Evolutionary conservation across 2,888 invertebrate genomes (phyloP), one percentile per base, ranked within the genome.

Genomic region (Calameuta filiformis): DNA sequence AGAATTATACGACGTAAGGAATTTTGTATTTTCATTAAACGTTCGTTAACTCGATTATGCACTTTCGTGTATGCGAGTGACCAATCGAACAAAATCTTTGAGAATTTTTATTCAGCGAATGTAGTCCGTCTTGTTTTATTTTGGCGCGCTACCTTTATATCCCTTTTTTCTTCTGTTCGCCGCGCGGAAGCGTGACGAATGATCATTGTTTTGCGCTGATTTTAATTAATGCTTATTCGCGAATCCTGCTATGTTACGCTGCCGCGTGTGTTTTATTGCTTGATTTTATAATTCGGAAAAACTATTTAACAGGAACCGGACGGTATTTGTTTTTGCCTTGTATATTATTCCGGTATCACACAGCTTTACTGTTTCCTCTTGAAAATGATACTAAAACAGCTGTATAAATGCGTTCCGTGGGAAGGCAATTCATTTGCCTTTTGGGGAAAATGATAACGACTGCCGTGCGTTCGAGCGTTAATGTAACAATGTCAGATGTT

Each of bases 401-500:
- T 56, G 56, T 23, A 56, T 2, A 56, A 56, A 23, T 9, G 23
- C 6, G 23, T 9, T 9, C 2, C 23, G 23, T 56, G 23, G 9
- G 23, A 56, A 56, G 9, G 9, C 23, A 56, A 56, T 56, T 6
- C 2, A 23, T 56, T 23, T 56, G 23, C 9, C 23, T 23, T 56
- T 83, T 83, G 77, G 82, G 75, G 75, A 83, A 85, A 86, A 87
- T 87, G 85, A 87, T 87, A 87, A 87, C 82, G 82, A 80, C 71
- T 79, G 23, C 83, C 80, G 81, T 75, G 81, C 80, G 73, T 71
- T 78, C 77, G 81, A 77, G 81, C 84, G 85, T 87, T 87, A 85
- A 87, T 85, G 84, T 80, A 82, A 82, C 85, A 83, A 85, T 85
- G 82, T 82, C 82, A 76, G 77, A 76, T 80, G 81, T 82, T 82